Conservation (phyloP, 2,797 vertebrate genomes). For the Rhinichthys osculus region DNA sequence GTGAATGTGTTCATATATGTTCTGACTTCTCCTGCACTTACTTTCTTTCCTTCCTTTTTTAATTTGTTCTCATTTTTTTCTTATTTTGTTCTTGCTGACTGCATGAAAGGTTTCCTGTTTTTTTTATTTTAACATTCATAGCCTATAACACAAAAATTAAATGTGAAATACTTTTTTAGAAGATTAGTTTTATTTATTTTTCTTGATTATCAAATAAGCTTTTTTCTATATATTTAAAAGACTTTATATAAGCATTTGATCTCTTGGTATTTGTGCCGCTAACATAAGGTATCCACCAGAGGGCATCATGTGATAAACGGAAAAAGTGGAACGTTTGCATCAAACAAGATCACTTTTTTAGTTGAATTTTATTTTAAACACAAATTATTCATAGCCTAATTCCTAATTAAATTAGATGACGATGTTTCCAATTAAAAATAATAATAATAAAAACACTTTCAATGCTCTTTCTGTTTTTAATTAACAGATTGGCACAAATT, state of each 20-base stretch:
- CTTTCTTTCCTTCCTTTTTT: background rate
- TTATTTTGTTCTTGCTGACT: background rate
- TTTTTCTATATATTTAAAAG: background rate
- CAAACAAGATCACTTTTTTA: background rate
- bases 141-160: background rate
- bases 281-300: slow-evolving; percentile 47
- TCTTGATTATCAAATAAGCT: background rate
- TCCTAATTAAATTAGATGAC: background rate
- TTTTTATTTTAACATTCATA: background rate
- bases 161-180: background rate
- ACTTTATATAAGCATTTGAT: background rate
- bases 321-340: background rate
- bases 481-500: background rate
- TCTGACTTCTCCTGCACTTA: background rate
- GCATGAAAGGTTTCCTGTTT: background rate
- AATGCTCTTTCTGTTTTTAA: background rate
- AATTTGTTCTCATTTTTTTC: background rate
- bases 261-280: background rate
- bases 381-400: background rate
- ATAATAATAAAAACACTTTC: no score
- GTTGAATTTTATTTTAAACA: background rate
- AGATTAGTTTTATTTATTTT: background rate
- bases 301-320: slow-evolving; percentile 24
- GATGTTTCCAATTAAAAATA: background rate
- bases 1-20: background rate